These are phyloP conservation scores for Aporophyla lueneburgensis DNA, from an alignment of 2,888 invertebrate genomes.

Conservation along the genomic window DNA sequence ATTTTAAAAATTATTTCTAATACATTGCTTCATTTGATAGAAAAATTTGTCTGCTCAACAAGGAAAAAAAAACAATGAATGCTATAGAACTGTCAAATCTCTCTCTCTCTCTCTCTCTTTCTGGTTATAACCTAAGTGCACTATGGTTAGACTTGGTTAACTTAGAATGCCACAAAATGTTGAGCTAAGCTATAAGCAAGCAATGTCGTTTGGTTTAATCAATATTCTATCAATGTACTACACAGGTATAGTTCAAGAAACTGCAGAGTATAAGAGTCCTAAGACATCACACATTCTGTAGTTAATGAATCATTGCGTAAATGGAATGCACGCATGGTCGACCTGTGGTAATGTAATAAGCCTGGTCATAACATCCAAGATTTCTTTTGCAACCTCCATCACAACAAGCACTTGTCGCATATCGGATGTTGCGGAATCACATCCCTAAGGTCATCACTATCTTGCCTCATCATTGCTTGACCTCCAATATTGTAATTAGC, in stretches of 20 bases:
- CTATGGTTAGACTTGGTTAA: background rate
- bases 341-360: slow-evolving; percentile 61
- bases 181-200: background rate
- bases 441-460: slow-evolving; percentile 46
- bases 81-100: too few species aligned
- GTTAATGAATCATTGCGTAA: slow-evolving; percentile 66
- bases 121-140: too few species aligned
- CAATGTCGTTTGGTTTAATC: slow-evolving; percentile 11
- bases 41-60: too few species aligned
- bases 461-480: slow-evolving; percentile 47
- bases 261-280: slow-evolving; percentile 23
- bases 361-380: slow-evolving; percentile 56
- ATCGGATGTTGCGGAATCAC: slow-evolving; percentile 61
- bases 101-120: too few species aligned
- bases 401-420: slow-evolving; percentile 58
- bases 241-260: slow-evolving; percentile 25
- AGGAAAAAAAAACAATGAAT: too few species aligned
- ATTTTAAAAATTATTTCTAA: too few species aligned
- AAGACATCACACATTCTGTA: slow-evolving; percentile 28
- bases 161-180: background rate
- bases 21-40: too few species aligned
- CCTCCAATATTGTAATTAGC: slow-evolving; percentile 43
- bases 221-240: slow-evolving; percentile 8
- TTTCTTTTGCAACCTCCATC: slow-evolving; percentile 66
- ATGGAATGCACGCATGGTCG: slow-evolving; percentile 66